Evolutionary conservation across 2,113 vertebrate genomes (phyloP).

Genomic region (Varanus salvator): DNA sequence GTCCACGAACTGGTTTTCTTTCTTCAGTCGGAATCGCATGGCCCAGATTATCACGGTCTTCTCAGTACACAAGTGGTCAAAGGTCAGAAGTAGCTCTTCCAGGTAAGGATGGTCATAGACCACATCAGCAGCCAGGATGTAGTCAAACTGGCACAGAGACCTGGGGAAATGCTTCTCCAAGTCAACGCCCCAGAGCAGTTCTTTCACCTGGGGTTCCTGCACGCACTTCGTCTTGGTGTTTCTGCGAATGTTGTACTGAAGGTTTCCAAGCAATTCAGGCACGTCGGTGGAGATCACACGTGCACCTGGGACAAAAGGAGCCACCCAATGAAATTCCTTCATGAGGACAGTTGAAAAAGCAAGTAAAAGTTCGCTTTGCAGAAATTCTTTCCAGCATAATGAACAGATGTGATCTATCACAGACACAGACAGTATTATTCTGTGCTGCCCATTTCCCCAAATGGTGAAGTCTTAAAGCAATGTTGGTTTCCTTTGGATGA

Average conservation of each 20-base stretch:
- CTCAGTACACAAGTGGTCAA: slow-evolving; percentile 89
- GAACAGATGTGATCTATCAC: not conserved
- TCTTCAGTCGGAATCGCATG: slow-evolving; percentile 92
- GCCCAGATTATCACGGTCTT: slow-evolving; percentile 92
- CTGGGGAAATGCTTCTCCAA: slow-evolving; percentile 87
- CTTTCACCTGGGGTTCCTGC: slow-evolving; percentile 86
- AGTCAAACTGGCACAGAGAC: slow-evolving; percentile 84
- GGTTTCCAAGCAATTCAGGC: slow-evolving; percentile 90
- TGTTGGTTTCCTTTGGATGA: not conserved
- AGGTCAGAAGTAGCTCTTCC: slow-evolving; percentile 89
- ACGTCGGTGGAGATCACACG: slow-evolving; percentile 92
- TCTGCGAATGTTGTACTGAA: slow-evolving; percentile 86
- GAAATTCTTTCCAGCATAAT: slow-evolving; percentile 9
- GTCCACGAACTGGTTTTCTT: slow-evolving; percentile 89
- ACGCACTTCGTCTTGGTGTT: slow-evolving; percentile 89
- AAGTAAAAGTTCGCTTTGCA: not conserved
- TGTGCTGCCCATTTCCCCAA: not conserved
- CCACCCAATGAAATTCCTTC: not conserved
- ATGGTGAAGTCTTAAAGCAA: not conserved
- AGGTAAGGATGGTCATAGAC: slow-evolving; percentile 92
- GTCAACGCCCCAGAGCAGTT: slow-evolving; percentile 88
- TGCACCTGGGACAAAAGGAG: slow-evolving; percentile 82
- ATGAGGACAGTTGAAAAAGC: not conserved
- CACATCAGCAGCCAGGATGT: slow-evolving; percentile 94
- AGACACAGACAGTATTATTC: not conserved